Conservation (phyloP, 1,140 invertebrate species). For the Vanessa atalanta region DNA sequence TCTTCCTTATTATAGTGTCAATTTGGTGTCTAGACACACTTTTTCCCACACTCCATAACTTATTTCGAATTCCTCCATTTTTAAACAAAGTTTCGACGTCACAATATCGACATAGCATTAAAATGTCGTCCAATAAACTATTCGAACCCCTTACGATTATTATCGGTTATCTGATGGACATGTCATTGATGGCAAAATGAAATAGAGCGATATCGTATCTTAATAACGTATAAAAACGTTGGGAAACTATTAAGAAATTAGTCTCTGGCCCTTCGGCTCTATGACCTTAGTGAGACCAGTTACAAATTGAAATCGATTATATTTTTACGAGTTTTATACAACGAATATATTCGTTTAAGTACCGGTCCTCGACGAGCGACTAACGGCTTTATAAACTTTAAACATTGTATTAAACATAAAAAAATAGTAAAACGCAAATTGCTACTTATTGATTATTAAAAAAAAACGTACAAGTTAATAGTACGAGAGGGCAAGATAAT, state of each 20-base stretch:
- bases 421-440: conserved; percentile 40
- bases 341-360: not conserved
- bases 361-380: conserved; percentile 8
- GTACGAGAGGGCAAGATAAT: not conserved
- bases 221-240: too few species aligned
- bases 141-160: too few species aligned
- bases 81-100: too few species aligned
- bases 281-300: not conserved
- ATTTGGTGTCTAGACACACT: not conserved
- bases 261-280: not conserved
- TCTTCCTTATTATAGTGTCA: not conserved
- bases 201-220: too few species aligned
- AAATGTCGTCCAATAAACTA: too few species aligned
- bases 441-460: conserved; percentile 6
- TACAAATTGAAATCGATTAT: not conserved
- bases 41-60: too few species aligned
- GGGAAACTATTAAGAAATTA: not conserved
- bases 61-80: too few species aligned
- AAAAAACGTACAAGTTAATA: too few species aligned
- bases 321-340: not conserved
- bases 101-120: too few species aligned
- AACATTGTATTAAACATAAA: conserved; percentile 31
- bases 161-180: too few species aligned
- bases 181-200: too few species aligned
- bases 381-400: not conserved